These are phyloP conservation scores for Lethrus apterus DNA, from an alignment of 1,140 invertebrate genomes.

Conservation along the genomic window DNA sequence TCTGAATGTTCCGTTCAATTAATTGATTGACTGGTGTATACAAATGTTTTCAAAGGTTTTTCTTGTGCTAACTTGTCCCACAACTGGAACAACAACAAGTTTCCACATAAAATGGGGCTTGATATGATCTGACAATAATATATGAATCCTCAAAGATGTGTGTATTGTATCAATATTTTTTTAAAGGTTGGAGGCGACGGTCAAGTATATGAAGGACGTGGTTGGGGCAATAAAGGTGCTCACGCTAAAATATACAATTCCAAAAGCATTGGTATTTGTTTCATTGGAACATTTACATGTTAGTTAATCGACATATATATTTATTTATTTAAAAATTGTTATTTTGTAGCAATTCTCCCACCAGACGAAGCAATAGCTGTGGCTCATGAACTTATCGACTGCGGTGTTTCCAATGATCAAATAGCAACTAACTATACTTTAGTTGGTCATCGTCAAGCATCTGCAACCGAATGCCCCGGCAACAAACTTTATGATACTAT, in stretches of 20 bases:
- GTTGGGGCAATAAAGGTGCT: slow-evolving; percentile 49
- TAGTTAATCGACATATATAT: slow-evolving; percentile 11
- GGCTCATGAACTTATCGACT: background rate
- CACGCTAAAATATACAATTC: slow-evolving; percentile 54
- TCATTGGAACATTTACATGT: slow-evolving; percentile 58
- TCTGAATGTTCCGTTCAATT: no score
- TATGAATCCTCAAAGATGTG: slow-evolving; percentile 7
- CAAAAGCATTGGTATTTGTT: slow-evolving; percentile 56
- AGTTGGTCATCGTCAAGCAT: slow-evolving; percentile 11
- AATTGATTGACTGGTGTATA: no score
- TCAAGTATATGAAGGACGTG: slow-evolving; percentile 56
- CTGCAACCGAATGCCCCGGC: slow-evolving; percentile 8
- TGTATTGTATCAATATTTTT: no score
- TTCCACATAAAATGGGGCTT: no score
- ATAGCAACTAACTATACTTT: slow-evolving; percentile 3
- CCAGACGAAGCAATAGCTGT: background rate
- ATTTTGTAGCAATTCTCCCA: slow-evolving; percentile 1
- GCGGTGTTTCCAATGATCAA: background rate
- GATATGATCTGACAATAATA: no score
- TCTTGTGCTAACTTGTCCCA: no score
- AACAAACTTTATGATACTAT: slow-evolving; percentile 2
- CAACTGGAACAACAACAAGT: no score
- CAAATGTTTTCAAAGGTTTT: no score
- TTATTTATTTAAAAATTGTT: background rate
- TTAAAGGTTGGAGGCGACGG: slow-evolving; percentile 59